Evolutionary conservation across 2,113 vertebrate genomes (phyloP).

Genomic region (Eretmochelys imbricata): DNA sequence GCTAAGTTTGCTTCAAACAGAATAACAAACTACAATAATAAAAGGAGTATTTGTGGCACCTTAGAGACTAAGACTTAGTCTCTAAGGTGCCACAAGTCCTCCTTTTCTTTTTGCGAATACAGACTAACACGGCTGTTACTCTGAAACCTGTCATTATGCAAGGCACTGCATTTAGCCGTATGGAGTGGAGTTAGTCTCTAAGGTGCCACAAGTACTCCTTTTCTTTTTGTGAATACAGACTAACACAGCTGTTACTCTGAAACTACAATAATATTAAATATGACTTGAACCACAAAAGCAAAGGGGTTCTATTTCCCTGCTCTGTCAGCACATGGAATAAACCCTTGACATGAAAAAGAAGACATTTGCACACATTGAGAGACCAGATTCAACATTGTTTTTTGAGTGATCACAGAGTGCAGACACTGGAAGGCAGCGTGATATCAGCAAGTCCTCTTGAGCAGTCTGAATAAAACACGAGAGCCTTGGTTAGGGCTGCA

Average conservation of each 20-base stretch:
- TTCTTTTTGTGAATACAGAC: too few relatives aligned
- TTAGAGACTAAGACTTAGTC: too few relatives aligned
- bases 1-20: background rate
- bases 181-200: too few relatives aligned
- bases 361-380: background rate
- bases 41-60: too few relatives aligned
- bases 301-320: background rate
- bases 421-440: background rate
- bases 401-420: background rate
- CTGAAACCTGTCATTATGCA: too few relatives aligned
- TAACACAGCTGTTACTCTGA: too few relatives aligned
- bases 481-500: background rate
- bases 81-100: too few relatives aligned
- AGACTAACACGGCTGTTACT: too few relatives aligned
- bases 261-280: background rate
- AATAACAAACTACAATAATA: background rate
- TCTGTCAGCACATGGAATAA: background rate
- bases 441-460: background rate
- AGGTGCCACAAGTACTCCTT: too few relatives aligned
- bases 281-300: background rate
- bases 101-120: too few relatives aligned
- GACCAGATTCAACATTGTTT: background rate
- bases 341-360: background rate
- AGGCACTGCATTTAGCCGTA: too few relatives aligned
- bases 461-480: background rate